phyloP scores from a whole-genome alignment of 1,140 invertebrate species.

The Camponotus pennsylvanicus region DNA sequence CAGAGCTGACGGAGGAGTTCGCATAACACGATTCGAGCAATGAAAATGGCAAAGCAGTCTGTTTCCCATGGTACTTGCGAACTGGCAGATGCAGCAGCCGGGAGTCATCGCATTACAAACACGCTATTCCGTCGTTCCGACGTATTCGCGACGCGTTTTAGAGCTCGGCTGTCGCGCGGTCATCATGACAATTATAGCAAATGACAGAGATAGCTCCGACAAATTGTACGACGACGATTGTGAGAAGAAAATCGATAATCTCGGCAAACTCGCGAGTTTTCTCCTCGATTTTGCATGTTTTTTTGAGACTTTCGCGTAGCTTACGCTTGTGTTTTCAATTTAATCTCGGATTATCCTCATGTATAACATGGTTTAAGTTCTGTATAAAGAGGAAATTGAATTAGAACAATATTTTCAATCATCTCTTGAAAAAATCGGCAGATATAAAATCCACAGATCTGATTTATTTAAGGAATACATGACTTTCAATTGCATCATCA shows the following conservation, averaged over 20 bases:
- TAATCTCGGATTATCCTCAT: too few relatives aligned
- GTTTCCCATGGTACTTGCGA: constrained; percentile 38
- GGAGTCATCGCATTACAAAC: constrained; percentile 48
- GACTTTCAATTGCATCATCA: neutral
- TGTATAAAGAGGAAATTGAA: neutral
- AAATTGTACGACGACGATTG: neutral
- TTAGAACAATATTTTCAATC: neutral
- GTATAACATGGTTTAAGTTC: neutral
- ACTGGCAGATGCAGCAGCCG: constrained; percentile 3
- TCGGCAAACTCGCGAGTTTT: neutral
- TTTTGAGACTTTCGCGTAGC: neutral
- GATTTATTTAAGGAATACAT: neutral
- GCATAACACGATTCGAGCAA: neutral
- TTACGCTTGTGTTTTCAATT: neutral
- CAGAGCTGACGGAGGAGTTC: neutral
- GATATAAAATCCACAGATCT: neutral
- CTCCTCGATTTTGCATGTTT: constrained; percentile 1
- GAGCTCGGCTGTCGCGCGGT: neutral
- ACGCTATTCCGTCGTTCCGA: constrained; percentile 18
- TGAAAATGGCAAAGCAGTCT: constrained; percentile 30
- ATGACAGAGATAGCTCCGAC: constrained; percentile 43
- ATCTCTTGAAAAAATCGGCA: neutral
- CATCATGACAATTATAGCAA: constrained; percentile 28
- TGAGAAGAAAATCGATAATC: constrained; percentile 42
- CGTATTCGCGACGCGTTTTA: constrained; percentile 9